Evolutionary conservation across 2,797 vertebrate species (phyloP).

Genomic region (Mormyrus hasselquistii): DNA sequence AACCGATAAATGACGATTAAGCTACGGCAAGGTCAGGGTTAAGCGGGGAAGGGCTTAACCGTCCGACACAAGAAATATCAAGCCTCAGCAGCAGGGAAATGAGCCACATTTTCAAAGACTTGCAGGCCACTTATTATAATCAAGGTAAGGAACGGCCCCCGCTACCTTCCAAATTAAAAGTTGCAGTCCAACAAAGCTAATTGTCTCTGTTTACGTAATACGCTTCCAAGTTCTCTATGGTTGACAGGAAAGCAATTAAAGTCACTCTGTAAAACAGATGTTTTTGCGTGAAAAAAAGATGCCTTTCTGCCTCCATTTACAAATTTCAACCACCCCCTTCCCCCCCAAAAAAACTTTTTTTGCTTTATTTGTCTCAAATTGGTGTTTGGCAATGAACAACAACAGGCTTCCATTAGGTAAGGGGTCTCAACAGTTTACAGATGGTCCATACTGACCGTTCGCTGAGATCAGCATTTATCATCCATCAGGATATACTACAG

Average conservation of each 20-base stretch:
- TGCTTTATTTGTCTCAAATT: background rate
- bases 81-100: background rate
- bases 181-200: background rate
- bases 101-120: background rate
- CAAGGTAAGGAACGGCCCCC: constrained; percentile 12
- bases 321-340: background rate
- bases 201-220: background rate
- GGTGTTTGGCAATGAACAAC: background rate
- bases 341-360: background rate
- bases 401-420: background rate
- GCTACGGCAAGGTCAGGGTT: background rate
- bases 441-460: background rate
- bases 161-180: background rate
- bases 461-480: background rate
- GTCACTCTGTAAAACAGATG: background rate
- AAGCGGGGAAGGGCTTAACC: background rate
- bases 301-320: background rate
- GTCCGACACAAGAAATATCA: background rate
- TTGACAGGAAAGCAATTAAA: constrained; percentile 3
- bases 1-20: background rate
- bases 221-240: background rate
- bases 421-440: constrained; percentile 1
- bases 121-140: constrained; percentile 20
- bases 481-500: background rate
- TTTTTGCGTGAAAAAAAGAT: constrained; percentile 10